Evolutionary conservation across 2,888 invertebrate species (phyloP).

Genomic region (Sericinus montela): DNA sequence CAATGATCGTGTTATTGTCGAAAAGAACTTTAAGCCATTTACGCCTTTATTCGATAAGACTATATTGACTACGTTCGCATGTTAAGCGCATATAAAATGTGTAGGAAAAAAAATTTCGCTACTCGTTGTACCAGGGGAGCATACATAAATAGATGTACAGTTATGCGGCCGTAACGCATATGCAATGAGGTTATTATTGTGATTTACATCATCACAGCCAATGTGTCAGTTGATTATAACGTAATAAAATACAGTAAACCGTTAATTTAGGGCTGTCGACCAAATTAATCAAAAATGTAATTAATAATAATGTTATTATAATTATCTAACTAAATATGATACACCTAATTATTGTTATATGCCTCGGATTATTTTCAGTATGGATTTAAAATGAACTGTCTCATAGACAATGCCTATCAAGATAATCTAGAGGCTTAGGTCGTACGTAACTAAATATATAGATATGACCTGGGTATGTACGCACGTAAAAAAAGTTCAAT

Average conservation of each 20-base stretch:
- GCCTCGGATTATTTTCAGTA: no score
- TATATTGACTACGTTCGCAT: neutral
- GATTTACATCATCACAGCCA: conserved; percentile 41
- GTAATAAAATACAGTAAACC: neutral
- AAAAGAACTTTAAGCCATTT: neutral
- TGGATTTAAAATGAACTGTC: no score
- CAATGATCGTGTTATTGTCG: neutral
- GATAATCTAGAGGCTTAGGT: no score
- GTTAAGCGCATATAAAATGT: neutral
- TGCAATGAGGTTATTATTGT: conserved; percentile 52
- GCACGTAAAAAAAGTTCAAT: no score
- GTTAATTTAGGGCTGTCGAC: no score
- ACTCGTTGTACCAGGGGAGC: conserved; percentile 8
- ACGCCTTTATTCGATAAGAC: neutral
- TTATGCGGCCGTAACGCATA: conserved; percentile 57
- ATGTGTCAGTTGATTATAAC: conserved; percentile 16
- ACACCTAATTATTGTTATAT: no score
- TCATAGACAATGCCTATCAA: no score
- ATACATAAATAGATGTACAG: conserved; percentile 58
- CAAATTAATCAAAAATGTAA: no score
- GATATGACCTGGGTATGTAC: no score
- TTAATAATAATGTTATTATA: no score
- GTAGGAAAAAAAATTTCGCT: conserved; percentile 8
- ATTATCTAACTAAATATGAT: no score
- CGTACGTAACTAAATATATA: no score